Base-by-base conservation (phyloP, 30 jellyfish, hydroid and myxozoan genomes). In the Aurelia aurita complex sp. Pacific region DNA sequence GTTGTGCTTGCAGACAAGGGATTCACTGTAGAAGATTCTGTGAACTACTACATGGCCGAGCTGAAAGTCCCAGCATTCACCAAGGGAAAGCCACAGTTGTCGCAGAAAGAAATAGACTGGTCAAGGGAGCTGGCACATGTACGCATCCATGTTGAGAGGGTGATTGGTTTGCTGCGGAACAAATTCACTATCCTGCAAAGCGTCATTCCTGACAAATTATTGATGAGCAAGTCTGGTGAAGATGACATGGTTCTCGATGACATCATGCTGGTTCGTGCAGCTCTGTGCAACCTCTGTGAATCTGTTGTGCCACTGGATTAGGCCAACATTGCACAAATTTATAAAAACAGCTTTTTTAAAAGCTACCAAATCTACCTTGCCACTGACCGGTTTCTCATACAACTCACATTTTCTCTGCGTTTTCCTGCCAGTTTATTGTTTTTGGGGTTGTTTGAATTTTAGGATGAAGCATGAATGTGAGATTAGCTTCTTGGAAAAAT, bases 101-200 rank as follows among this genome's bases (percentile, higher is more conserved):
- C n/a, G 46, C 54, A 69, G 17, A 64, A 64, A 52, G 92, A 83
- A 9, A 76, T 71, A 17, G 87, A 83, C 13, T 17, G 16, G 72
- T 42, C 81, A 60, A 72, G 79, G 66, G 61, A 72, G 33, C 34
- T 83, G 14, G 86, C 92, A 76, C 51, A 68, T 53, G 77, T 81
- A 40, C 84, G 87, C 13, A 84, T 84, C 64, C 87, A 84, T 18
- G 87, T 84, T 42, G 86, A 23, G 74, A 53, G 82, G 35, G 87
- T 84, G 40, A 84, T 72, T 84, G 93, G 93, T 3, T 33, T 84
- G 29, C 62, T 84, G 70, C 81, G 93, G 33, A 74, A 73, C 74
- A 84, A 83, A 83, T 83, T 19, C 43, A 83, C 79, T 16, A 71
- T 83, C 16, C 73, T 83, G 42, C 85, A 83, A 62, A 61, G 86